Base-by-base conservation (phyloP, 2,888 invertebrate species). In the Ichneumoninae sp. region DNA sequence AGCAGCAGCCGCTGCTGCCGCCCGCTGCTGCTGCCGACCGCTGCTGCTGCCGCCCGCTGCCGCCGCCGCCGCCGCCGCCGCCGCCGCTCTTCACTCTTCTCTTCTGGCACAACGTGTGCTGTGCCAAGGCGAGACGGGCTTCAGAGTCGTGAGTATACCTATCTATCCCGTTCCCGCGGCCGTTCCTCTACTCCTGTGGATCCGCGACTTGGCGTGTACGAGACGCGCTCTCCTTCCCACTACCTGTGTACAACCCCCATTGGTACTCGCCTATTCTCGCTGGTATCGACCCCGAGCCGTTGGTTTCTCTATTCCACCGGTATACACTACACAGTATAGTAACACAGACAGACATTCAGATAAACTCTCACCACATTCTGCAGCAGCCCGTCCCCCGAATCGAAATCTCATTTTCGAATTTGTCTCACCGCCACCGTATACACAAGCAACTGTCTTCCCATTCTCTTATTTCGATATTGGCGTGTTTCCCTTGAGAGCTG, bases 221-320 rank as follows among this genome's bases (percentile, higher is more conserved):
- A 75, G 36, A 65, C 16, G 16, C 19, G n/a, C 60, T 19, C 22
- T 47, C 44, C 44, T 52, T 50, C 30, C 52, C 75, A 57, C 68
- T 78, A 77, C 74, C 74, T 66, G 70, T 80, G 86, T 82, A 91
- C 91, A 91, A 92, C 92, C 91, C 91, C 89, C 88, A 22, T 66
- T 22, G 60, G 69, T 26, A 68, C 68, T 77, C 44, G 40, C 65
- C 33, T 75, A 65, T 54, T 70, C 70, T 57, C 62, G 62, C 40
- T 16, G 36, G 75, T 84, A 84, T 74, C 69, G 77, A 84, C 57
- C 68, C 76, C 44, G 40, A 19, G 68, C 30, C 60, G 62, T 52
- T 22, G 16, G 16, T 54, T 52, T 40, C 30, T 60, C 54, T 71
- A 52, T 71, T 57, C 66, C 6, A 66, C 57, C 66, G 8, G 1